Percentiles rank a stretch among this genome's conserved stretches.
These are phyloP conservation scores for Arion vulgaris DNA, from an alignment of 1,140 invertebrate species.

Conservation along the genomic window DNA sequence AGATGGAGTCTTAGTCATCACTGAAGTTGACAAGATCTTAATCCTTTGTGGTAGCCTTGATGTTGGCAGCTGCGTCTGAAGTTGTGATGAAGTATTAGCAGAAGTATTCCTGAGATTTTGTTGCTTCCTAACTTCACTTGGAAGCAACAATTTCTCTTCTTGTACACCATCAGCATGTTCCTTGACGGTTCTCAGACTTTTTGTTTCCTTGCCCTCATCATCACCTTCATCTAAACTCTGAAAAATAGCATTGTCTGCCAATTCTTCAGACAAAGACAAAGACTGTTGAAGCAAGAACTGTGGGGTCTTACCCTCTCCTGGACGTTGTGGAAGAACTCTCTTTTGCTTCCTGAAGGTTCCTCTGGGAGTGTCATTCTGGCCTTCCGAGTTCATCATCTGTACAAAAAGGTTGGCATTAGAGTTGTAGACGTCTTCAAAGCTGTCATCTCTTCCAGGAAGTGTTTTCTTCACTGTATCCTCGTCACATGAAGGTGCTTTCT, in stretches of 20 bases:
- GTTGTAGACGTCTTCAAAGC: slow-evolving; percentile 38
- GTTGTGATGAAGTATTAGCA: background rate
- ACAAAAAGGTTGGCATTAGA: slow-evolving; percentile 23
- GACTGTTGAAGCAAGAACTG: slow-evolving; percentile 28
- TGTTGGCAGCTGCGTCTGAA: background rate
- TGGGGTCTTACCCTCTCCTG: slow-evolving; percentile 18
- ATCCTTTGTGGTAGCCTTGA: background rate
- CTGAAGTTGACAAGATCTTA: background rate
- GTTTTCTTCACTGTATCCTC: background rate
- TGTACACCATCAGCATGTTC: background rate
- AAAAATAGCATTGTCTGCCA: slow-evolving; percentile 15
- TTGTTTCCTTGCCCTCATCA: background rate
- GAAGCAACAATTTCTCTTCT: background rate
- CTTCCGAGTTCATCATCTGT: slow-evolving; percentile 9
- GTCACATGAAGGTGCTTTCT: background rate
- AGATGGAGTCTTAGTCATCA: background rate
- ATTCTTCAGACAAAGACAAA: slow-evolving; percentile 30
- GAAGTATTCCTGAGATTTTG: background rate
- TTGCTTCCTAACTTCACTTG: background rate
- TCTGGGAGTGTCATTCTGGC: background rate
- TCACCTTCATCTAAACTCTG: slow-evolving; percentile 24
- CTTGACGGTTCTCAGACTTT: background rate
- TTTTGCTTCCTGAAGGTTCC: background rate
- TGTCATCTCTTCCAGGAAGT: background rate
- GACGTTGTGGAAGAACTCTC: background rate